Conservation (phyloP, 2,797 vertebrate species). For the Ispidina lecontei region DNA sequence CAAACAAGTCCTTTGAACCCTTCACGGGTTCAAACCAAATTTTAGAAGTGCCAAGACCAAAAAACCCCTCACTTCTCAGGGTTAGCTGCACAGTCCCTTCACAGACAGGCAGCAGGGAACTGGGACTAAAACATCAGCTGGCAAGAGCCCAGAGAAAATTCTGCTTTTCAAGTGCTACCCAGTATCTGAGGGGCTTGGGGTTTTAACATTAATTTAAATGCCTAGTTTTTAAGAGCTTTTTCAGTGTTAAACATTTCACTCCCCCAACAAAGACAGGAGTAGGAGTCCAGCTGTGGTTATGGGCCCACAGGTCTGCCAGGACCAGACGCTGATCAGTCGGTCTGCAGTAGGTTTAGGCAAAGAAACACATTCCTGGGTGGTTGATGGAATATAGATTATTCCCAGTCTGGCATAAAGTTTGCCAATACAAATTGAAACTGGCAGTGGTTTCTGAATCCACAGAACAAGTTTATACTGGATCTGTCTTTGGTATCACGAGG, state of each 20-base stretch:
- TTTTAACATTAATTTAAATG: neutral
- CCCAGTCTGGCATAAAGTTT: neutral
- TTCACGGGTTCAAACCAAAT: neutral
- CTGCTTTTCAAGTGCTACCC: neutral
- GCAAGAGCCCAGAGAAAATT: neutral
- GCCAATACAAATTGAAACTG: neutral
- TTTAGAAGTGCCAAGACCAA: neutral
- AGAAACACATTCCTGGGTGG: constrained; percentile 1
- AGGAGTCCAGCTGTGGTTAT: neutral
- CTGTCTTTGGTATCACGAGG: neutral
- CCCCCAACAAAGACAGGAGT: neutral
- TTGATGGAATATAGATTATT: neutral
- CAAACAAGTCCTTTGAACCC: neutral
- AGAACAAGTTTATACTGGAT: constrained; percentile 42
- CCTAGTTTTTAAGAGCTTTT: neutral
- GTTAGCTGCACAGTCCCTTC: neutral
- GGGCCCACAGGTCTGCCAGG: neutral
- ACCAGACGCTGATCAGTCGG: neutral
- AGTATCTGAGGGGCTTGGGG: neutral
- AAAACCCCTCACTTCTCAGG: neutral
- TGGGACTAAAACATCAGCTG: neutral
- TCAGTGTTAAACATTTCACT: neutral
- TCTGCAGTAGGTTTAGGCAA: neutral
- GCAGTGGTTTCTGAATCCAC: neutral
- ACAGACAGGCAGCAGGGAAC: neutral